A percentile compares a stretch with the other conserved stretches of the same genome.
These are phyloP conservation scores for Ectemnius lituratus DNA, from an alignment of 2,888 invertebrate genomes.

Conservation along the genomic window DNA sequence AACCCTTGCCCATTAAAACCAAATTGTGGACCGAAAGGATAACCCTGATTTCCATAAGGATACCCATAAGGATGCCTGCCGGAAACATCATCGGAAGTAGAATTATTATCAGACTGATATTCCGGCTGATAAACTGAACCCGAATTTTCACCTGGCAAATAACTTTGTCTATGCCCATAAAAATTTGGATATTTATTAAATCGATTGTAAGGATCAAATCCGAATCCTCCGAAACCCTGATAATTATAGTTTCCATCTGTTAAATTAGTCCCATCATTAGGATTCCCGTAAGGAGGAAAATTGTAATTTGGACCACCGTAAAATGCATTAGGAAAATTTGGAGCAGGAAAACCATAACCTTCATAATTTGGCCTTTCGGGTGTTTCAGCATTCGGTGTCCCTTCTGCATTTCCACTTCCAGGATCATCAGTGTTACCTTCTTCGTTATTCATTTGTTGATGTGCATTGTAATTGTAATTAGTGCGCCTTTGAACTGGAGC, in stretches of 20 bases:
- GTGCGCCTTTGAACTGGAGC: background rate
- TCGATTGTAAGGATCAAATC: constrained; percentile 19
- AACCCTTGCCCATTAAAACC: constrained; percentile 23
- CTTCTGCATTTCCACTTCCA: background rate
- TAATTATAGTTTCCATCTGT: constrained; percentile 9
- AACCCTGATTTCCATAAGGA: constrained; percentile 29
- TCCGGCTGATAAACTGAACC: background rate
- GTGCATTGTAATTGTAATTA: background rate
- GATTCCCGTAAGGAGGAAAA: background rate
- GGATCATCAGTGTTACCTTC: background rate
- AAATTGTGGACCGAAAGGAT: constrained; percentile 29
- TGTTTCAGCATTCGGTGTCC: background rate
- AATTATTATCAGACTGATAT: constrained; percentile 19
- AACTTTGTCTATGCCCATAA: background rate
- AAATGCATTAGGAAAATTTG: background rate
- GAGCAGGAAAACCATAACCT: background rate
- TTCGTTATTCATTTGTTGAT: background rate
- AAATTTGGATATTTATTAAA: constrained; percentile 12
- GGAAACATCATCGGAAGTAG: background rate
- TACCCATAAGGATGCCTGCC: background rate
- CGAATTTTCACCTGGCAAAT: background rate
- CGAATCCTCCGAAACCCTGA: background rate
- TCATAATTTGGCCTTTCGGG: background rate
- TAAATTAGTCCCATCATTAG: constrained; percentile 2
- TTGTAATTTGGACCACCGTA: background rate